phyloP scores from a whole-genome alignment of 2,888 invertebrate species.

The Eupithecia exiguata region DNA sequence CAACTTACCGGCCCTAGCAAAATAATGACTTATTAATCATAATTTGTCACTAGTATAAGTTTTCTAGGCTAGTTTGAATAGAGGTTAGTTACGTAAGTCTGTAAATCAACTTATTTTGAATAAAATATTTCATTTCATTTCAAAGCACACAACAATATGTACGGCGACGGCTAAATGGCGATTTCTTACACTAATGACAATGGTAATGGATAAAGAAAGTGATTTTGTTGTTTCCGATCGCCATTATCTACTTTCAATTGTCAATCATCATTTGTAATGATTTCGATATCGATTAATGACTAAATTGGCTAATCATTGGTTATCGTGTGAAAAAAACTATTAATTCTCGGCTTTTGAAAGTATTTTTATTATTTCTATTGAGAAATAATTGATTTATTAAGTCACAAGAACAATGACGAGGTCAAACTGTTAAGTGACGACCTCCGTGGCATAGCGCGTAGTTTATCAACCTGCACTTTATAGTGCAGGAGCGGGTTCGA shows the following conservation, averaged over 20 bases:
- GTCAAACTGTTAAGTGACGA: not conserved
- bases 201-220: constrained; percentile 54
- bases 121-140: too few species aligned
- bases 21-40: too few species aligned
- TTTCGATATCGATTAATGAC: constrained; percentile 41
- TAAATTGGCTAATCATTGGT: not conserved
- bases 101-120: too few species aligned
- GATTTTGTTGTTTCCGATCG: constrained; percentile 51
- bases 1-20: too few species aligned
- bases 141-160: not conserved
- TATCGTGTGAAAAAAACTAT: constrained; percentile 7
- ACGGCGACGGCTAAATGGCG: not conserved
- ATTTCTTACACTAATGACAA: constrained; percentile 36
- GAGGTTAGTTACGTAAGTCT: too few species aligned
- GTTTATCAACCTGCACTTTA: too few species aligned
- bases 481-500: not conserved
- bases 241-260: constrained; percentile 62
- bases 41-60: too few species aligned
- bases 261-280: constrained; percentile 54
- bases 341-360: not conserved
- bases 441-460: not conserved
- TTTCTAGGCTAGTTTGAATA: too few species aligned
- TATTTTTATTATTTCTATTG: not conserved
- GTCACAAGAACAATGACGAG: not conserved
- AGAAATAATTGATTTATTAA: not conserved